Evolutionary conservation across 2,797 vertebrate genomes (phyloP).

Genomic region (Selene dorsalis): DNA sequence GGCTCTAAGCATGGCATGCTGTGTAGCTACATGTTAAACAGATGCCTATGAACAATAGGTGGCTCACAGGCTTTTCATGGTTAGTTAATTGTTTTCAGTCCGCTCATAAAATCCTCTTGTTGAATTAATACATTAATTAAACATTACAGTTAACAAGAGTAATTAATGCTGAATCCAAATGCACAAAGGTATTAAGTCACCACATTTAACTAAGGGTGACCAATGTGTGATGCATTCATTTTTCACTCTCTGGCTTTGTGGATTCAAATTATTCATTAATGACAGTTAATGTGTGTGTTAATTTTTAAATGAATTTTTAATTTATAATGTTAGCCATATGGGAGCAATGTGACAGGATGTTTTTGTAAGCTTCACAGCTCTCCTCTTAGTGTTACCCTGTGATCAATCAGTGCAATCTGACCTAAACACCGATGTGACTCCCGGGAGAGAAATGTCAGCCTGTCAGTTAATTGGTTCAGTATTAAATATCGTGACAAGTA

Average conservation of each 20-base stretch:
- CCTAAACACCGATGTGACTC: neutral
- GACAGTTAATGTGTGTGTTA: neutral
- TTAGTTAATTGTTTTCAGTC: conserved; percentile 47
- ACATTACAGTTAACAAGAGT: conserved; percentile 35
- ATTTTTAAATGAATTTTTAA: conserved; percentile 19
- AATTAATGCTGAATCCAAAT: conserved; percentile 42
- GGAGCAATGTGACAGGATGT: neutral
- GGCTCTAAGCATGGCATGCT: neutral
- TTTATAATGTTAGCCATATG: neutral
- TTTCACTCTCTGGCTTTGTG: conserved; percentile 20
- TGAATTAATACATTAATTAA: conserved; percentile 44
- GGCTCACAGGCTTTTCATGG: conserved; percentile 39
- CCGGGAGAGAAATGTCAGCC: conserved; percentile 10
- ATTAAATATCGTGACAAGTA: conserved; percentile 1
- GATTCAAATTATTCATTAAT: conserved; percentile 33
- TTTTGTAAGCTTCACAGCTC: neutral
- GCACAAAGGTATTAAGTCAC: conserved; percentile 35
- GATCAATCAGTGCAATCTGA: conserved; percentile 3
- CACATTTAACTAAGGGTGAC: conserved; percentile 11
- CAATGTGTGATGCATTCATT: conserved; percentile 24
- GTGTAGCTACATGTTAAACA: conserved; percentile 48
- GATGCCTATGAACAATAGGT: conserved; percentile 28
- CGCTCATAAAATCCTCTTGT: conserved; percentile 39
- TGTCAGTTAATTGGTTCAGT: conserved; percentile 6
- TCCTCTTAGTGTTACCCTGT: neutral